Base-by-base conservation (phyloP, 1,140 invertebrate genomes). In the Diabrotica undecimpunctata region DNA sequence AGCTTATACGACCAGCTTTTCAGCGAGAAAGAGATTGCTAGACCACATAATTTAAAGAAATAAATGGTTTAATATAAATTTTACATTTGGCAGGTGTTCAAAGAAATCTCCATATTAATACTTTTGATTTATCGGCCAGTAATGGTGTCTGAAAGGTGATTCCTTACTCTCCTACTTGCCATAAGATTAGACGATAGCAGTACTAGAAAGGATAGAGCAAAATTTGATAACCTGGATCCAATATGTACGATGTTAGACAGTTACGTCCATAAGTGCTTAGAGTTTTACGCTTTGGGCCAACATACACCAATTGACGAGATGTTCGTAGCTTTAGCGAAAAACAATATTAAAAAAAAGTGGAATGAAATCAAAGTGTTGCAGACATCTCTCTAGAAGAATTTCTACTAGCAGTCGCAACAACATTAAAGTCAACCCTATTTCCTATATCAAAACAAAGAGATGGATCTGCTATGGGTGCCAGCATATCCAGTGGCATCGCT, bases 1-100 rank as follows among this genome's bases (percentile, higher is more conserved):
- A 59, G n/a, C n/a, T 12, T 11, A 59, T 59, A 25, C n/a, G 12
- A 41, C 13, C 37, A 41, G 39, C 57, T 59, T 59, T 41, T 50
- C 9, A 59, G 25, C 57, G 38, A 8, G 7, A 13, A 39, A 11
- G 57, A 9, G 57, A 59, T 59, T 41, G 38, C 37, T 25, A 13
- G 10, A 12, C 37, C 14, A 59, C 57, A 41, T n/a, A 59, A 9
- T 59, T 12, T 59, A 38, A 59, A 13, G 57, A 59, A 59, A 50
- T 59, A 7, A 0, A n/a, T 41, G 38, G 37, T n/a, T 54, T 54
- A 10, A 54, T 85, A 70, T 82, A 81, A 39, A 75, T 83, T 64
- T 68, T 83, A 51, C 83, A 83, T 70, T 72, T 81, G 52, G 75
- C 78, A 65, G 81, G 83, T 6, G 77, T 82, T 66, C 74, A 79